Conservation (phyloP, 92 coral and sea anemone genomes). For the Epizoanthus rinbou region DNA sequence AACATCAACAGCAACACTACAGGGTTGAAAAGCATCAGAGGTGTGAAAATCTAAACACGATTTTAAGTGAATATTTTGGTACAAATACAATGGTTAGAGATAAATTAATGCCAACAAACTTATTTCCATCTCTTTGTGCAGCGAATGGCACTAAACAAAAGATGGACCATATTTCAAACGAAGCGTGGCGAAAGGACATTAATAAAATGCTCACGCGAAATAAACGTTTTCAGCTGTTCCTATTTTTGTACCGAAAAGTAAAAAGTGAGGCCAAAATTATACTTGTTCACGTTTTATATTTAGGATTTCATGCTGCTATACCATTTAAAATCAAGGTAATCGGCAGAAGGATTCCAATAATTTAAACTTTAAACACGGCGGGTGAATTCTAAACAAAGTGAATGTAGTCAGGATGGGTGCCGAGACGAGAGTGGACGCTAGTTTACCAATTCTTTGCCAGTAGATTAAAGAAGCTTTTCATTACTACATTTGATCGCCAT, state of each 20-base stretch:
- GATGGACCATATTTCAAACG: conserved; percentile 35
- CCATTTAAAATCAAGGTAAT: conserved; percentile 43
- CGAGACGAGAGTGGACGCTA: too few relatives aligned
- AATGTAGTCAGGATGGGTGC: not conserved
- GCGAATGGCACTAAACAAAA: conserved; percentile 2
- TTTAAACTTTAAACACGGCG: conserved; percentile 33
- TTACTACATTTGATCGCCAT: not conserved
- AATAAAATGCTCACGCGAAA: conserved; percentile 42
- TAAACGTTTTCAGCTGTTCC: conserved; percentile 12
- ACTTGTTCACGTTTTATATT: conserved; percentile 29
- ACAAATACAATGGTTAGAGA: conserved; percentile 27
- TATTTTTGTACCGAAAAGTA: not conserved
- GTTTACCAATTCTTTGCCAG: too few relatives aligned
- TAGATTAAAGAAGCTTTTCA: not conserved
- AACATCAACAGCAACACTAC: not conserved
- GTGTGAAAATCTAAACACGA: not conserved
- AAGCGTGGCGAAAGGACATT: conserved; percentile 33
- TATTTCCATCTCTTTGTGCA: conserved; percentile 38
- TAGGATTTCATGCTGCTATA: conserved; percentile 33
- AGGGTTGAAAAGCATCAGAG: not conserved
- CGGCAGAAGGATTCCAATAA: conserved; percentile 29
- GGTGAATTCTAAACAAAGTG: not conserved
- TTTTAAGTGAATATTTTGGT: conserved; percentile 36
- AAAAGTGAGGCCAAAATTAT: conserved; percentile 20
- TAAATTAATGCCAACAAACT: conserved; percentile 31